phyloP scores from a whole-genome alignment of 2,888 invertebrate genomes.

The Byasa hedistus region DNA sequence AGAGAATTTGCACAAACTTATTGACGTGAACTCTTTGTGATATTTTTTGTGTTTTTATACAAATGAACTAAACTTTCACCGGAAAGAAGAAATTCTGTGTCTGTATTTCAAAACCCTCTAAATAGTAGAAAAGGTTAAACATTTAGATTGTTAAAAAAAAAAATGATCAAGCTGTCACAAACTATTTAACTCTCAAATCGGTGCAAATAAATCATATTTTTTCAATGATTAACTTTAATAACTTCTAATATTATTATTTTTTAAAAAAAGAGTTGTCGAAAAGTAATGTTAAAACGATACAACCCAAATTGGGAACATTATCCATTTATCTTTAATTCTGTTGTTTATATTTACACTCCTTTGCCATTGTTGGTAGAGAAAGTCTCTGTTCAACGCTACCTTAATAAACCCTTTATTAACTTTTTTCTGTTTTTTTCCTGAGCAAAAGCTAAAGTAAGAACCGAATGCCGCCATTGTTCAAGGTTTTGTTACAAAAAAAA shows the following conservation, averaged over 20 bases:
- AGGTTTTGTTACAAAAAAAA: slow-evolving; percentile 30
- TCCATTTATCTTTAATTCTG: neutral
- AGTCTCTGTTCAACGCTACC: slow-evolving; percentile 56
- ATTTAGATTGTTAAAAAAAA: too few species aligned
- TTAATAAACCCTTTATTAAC: slow-evolving; percentile 62
- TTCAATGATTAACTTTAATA: too few species aligned
- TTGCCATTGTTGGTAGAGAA: slow-evolving; percentile 61
- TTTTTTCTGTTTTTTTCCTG: slow-evolving; percentile 44
- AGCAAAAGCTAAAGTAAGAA: slow-evolving; percentile 21
- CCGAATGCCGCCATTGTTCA: slow-evolving; percentile 39
- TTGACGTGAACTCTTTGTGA: slow-evolving; percentile 69
- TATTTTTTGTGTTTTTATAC: slow-evolving; percentile 41
- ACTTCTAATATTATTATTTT: too few species aligned
- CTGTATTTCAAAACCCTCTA: neutral
- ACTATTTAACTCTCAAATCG: too few species aligned
- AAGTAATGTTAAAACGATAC: too few species aligned
- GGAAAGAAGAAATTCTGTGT: neutral
- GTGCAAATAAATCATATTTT: too few species aligned
- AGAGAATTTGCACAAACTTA: slow-evolving; percentile 72
- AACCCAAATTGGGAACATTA: neutral
- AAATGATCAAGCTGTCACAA: too few species aligned
- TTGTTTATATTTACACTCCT: slow-evolving; percentile 10
- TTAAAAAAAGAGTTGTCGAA: too few species aligned
- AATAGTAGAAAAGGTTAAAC: too few species aligned
- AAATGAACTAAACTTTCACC: slow-evolving; percentile 32